Conservation (phyloP, 2,113 vertebrate species). For the Hippocampus barbouri region DNA sequence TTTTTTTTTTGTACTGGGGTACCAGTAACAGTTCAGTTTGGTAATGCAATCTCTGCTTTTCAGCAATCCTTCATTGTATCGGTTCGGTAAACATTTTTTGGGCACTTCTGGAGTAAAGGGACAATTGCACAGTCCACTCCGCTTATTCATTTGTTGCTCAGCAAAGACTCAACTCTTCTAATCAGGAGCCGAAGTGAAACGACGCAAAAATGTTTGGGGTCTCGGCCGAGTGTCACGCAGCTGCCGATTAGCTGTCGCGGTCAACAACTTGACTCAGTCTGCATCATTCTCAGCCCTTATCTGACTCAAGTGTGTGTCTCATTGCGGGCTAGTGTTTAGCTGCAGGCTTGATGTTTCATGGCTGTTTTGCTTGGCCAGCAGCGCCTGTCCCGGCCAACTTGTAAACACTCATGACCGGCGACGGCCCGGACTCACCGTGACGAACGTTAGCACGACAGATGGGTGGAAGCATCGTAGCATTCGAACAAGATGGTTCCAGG, state of each 20-base stretch:
- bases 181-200: neutral
- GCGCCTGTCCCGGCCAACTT: conserved; percentile 59
- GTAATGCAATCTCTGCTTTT: neutral
- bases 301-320: conserved; percentile 53
- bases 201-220: neutral
- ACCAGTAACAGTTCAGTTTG: neutral
- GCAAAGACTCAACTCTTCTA: neutral
- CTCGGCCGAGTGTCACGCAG: conserved; percentile 14
- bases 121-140: neutral
- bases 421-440: conserved; percentile 62
- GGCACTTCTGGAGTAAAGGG: neutral
- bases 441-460: conserved; percentile 56
- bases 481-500: conserved; percentile 34
- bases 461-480: conserved; percentile 43
- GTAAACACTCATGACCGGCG: conserved; percentile 62
- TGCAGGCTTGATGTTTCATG: conserved; percentile 63
- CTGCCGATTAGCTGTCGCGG: conserved; percentile 35
- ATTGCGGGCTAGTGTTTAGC: conserved; percentile 63
- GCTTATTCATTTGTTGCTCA: neutral
- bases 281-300: conserved; percentile 53
- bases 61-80: neutral
- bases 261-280: conserved; percentile 45
- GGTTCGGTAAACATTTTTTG: neutral
- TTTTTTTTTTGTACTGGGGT: neutral
- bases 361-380: conserved; percentile 66